A percentile compares a stretch with the other conserved stretches of the same genome.
Evolutionary conservation across 1,140 invertebrate species (phyloP).

Genomic region (Cecropterus lyciades): DNA sequence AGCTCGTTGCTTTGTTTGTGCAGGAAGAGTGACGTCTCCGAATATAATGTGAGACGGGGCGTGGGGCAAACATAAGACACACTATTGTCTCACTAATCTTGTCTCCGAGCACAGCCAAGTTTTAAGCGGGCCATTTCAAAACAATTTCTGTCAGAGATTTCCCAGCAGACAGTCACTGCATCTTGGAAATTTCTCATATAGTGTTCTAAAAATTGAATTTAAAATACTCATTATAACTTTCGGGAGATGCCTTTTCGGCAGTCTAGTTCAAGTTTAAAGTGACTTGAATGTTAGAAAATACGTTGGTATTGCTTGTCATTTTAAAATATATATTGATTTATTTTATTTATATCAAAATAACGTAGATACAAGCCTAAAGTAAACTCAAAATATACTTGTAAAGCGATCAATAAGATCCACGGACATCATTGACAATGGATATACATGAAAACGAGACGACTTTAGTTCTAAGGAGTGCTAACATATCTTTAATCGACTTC

Average conservation of each 20-base stretch:
- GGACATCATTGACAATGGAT: no score
- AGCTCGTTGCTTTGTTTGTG: conserved; percentile 16
- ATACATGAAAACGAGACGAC: no score
- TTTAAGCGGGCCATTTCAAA: conserved; percentile 64
- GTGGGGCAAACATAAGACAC: conserved; percentile 37
- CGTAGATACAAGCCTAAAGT: no score
- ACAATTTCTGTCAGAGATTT: conserved; percentile 68
- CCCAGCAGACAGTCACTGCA: conserved; percentile 50
- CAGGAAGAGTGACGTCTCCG: conserved; percentile 19
- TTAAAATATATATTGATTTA: no score
- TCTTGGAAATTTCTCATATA: conserved; percentile 47
- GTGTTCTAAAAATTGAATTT: conserved; percentile 33
- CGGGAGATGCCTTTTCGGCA: neutral
- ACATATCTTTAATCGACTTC: no score
- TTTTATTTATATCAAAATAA: no score
- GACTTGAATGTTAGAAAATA: no score
- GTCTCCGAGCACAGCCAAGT: conserved; percentile 49
- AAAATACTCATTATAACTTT: conserved; percentile 32
- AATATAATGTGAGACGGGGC: conserved; percentile 34
- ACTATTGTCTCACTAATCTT: conserved; percentile 43
- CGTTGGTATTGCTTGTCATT: no score
- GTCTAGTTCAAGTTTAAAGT: neutral
- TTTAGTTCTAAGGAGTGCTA: no score
- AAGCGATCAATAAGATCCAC: no score
- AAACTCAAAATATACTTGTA: no score